phyloP scores from a whole-genome alignment of 1,140 invertebrate genomes.

The Sinella curviseta region DNA sequence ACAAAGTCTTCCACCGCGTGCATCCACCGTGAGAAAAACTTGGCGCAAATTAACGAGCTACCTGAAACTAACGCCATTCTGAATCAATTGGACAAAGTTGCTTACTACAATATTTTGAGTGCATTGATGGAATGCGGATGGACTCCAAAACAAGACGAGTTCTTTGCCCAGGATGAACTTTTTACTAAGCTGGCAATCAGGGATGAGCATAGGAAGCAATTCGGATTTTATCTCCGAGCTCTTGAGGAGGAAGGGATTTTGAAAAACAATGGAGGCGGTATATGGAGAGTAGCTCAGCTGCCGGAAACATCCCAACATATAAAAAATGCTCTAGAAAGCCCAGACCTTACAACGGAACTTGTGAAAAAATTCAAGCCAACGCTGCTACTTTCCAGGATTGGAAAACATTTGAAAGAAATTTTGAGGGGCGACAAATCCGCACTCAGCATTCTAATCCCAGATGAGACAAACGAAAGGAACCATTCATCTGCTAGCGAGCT shows the following conservation, averaged over 20 bases:
- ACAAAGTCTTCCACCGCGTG: too few species aligned
- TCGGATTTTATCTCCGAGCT: not conserved
- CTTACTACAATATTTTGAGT: not conserved
- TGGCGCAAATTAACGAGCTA: not conserved
- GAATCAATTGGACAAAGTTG: not conserved
- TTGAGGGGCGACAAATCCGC: not conserved
- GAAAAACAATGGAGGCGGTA: too few species aligned
- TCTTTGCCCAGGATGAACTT: not conserved
- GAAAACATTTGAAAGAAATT: not conserved
- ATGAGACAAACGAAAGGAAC: not conserved
- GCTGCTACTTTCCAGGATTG: not conserved
- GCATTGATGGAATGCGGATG: constrained; percentile 24
- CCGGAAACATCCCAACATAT: too few species aligned
- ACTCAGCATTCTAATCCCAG: not conserved
- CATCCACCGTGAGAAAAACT: too few species aligned
- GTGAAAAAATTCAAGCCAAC: not conserved
- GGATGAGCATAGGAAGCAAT: not conserved
- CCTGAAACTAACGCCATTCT: not conserved
- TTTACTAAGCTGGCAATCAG: not conserved
- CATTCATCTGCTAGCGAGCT: not conserved
- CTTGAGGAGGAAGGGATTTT: not conserved
- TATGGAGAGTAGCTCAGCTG: too few species aligned
- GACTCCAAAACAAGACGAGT: not conserved
- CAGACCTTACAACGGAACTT: not conserved
- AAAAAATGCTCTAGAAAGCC: too few species aligned